Percentiles rank a stretch among this genome's conserved stretches.
These are phyloP conservation scores for Siniperca knerii DNA, from an alignment of 2,113 vertebrate genomes.

Conservation along the genomic window DNA sequence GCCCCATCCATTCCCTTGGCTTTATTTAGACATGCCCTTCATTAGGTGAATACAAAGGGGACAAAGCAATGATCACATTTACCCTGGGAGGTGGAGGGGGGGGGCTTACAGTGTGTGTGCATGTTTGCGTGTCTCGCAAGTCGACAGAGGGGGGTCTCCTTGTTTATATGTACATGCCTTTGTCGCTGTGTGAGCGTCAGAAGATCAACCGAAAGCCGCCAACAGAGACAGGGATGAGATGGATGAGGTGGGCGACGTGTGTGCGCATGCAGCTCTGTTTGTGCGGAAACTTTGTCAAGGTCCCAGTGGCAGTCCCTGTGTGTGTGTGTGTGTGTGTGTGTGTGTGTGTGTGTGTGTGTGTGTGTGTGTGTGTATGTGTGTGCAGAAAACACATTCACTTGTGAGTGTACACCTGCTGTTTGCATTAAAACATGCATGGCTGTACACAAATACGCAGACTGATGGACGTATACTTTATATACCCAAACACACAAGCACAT, in stretches of 20 bases:
- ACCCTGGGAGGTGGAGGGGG: conserved; percentile 18
- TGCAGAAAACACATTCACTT: not conserved
- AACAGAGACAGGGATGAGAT: conserved; percentile 56
- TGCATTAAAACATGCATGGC: not conserved
- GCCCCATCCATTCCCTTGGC: conserved; percentile 60
- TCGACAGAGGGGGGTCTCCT: conserved; percentile 34
- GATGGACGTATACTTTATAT: not conserved
- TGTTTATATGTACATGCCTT: conserved; percentile 63
- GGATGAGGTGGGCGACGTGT: conserved; percentile 57
- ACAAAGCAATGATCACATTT: conserved; percentile 58
- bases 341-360: not conserved
- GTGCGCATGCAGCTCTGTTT: conserved; percentile 38
- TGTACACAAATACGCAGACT: not conserved
- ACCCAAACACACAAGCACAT: not conserved
- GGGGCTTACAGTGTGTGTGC: not conserved
- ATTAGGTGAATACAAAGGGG: conserved; percentile 66
- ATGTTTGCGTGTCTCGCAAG: conserved; percentile 2
- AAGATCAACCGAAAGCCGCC: conserved; percentile 39
- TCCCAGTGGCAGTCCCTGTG: conserved; percentile 8
- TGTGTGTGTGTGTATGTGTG: not conserved
- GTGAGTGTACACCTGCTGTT: conserved; percentile 1
- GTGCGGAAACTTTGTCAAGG: conserved; percentile 37
- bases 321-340: conserved; percentile 9
- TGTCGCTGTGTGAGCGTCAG: conserved; percentile 47
- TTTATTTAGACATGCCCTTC: conserved; percentile 78